Percentiles rank a stretch among this genome's conserved stretches.
Evolutionary conservation across 2,113 vertebrate species (phyloP).

Genomic region (Tinamus guttatus): DNA sequence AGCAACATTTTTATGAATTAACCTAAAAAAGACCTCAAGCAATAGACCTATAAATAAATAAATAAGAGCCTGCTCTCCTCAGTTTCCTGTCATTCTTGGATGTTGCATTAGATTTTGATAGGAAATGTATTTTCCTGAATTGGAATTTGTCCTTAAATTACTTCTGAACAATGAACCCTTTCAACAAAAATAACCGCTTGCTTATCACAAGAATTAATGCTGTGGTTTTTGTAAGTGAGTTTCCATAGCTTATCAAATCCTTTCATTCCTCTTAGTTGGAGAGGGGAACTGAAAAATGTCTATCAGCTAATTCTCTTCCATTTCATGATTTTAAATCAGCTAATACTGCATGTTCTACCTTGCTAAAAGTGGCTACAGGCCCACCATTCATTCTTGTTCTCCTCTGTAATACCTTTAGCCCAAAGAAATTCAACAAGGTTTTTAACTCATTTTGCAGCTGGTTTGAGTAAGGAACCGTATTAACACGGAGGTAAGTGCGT

Average conservation of each 20-base stretch:
- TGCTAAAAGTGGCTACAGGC: constrained; percentile 46
- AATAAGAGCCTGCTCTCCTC: constrained; percentile 3
- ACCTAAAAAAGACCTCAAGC: constrained; percentile 21
- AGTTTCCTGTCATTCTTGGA: constrained; percentile 67
- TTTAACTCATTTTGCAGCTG: constrained; percentile 4
- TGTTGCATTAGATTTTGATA: constrained; percentile 66
- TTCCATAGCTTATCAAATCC: constrained; percentile 70
- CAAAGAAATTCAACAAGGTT: background rate
- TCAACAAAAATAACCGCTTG: constrained; percentile 57
- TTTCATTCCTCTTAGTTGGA: constrained; percentile 67
- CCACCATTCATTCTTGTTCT: constrained; percentile 64
- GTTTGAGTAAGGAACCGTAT: background rate
- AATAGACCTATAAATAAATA: background rate
- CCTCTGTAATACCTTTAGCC: background rate
- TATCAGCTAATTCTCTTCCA: constrained; percentile 56
- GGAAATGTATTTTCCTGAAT: constrained; percentile 74
- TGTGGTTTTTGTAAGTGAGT: constrained; percentile 66
- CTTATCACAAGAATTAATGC: constrained; percentile 75
- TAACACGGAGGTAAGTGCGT: background rate
- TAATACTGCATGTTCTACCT: constrained; percentile 41
- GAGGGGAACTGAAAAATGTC: constrained; percentile 46
- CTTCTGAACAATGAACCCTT: constrained; percentile 75
- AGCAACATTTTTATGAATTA: constrained; percentile 34
- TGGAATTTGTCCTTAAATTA: constrained; percentile 73
- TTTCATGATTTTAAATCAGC: constrained; percentile 56